Percentiles rank a stretch among this genome's conserved stretches.
phyloP scores from a whole-genome alignment of 2,113 vertebrate genomes.

The Thymallus thymallus region DNA sequence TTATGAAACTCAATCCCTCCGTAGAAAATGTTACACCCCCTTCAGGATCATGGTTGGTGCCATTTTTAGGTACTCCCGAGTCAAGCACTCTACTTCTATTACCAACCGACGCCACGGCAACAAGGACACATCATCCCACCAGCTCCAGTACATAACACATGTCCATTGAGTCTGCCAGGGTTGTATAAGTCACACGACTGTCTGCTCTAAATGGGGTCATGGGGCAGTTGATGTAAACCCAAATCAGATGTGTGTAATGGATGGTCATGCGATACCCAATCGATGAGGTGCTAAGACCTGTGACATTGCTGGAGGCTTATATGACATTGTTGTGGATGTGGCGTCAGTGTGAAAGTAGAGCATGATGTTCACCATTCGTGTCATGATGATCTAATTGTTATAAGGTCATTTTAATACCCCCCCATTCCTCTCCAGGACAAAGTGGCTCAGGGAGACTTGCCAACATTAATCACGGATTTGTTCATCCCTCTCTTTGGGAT shows the following conservation, averaged over 20 bases:
- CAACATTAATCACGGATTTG: neutral
- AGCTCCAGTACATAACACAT: neutral
- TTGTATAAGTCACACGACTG: neutral
- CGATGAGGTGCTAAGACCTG: neutral
- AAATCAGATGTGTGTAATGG: neutral
- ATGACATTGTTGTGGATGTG: neutral
- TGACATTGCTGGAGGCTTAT: neutral
- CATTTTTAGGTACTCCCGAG: constrained; percentile 65
- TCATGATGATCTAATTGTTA: neutral
- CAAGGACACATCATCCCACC: neutral
- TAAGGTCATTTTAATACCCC: neutral
- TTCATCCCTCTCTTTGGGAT: neutral
- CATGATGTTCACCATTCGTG: neutral
- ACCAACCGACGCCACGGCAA: constrained; percentile 31
- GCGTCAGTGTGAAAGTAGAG: neutral
- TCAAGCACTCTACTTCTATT: constrained; percentile 24
- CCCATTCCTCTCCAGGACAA: neutral
- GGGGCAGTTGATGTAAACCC: neutral
- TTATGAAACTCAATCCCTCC: constrained; percentile 67
- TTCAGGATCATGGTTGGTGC: constrained; percentile 55
- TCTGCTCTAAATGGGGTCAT: neutral
- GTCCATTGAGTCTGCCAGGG: neutral
- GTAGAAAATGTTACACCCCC: constrained; percentile 44
- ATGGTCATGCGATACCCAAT: neutral
- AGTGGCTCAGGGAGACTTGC: neutral